Conservation (phyloP, 1,140 invertebrate genomes). For the Euura saliciscinereae region DNA sequence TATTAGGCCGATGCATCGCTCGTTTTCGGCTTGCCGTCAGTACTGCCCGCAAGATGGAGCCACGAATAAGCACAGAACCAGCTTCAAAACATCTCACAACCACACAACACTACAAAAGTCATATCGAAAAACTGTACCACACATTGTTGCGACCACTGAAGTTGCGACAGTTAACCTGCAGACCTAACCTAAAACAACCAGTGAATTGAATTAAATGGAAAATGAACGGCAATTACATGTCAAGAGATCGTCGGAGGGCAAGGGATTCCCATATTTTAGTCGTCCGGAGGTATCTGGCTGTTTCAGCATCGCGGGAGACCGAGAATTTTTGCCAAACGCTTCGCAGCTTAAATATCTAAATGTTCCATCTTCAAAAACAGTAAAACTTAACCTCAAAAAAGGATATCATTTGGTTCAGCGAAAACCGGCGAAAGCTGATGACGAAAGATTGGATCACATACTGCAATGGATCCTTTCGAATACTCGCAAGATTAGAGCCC, state of each 20-base stretch:
- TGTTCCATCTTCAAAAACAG: constrained; percentile 37
- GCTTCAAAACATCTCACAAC: too few species aligned
- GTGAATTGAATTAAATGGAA: too few species aligned
- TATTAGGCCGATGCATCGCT: too few species aligned
- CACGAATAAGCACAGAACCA: too few species aligned
- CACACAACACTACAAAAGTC: too few species aligned
- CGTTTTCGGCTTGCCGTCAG: too few species aligned
- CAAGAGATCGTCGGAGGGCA: background rate
- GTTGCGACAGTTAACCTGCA: too few species aligned
- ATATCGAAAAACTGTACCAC: too few species aligned
- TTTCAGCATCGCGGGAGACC: constrained; percentile 55
- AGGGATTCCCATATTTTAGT: constrained; percentile 52
- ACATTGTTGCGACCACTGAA: too few species aligned
- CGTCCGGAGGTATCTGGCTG: constrained; percentile 58
- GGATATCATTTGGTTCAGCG: constrained; percentile 49
- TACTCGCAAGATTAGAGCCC: constrained; percentile 45
- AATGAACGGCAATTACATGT: background rate
- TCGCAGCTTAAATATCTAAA: constrained; percentile 60
- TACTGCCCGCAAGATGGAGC: too few species aligned
- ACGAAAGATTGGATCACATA: constrained; percentile 56
- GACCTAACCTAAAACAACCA: too few species aligned
- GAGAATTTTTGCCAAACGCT: constrained; percentile 43
- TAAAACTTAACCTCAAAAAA: constrained; percentile 61
- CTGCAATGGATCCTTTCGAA: constrained; percentile 60
- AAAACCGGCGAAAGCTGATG: constrained; percentile 43